These are phyloP conservation scores for Osmerus eperlanus DNA, from an alignment of 2,113 vertebrate genomes.

Conservation along the genomic window DNA sequence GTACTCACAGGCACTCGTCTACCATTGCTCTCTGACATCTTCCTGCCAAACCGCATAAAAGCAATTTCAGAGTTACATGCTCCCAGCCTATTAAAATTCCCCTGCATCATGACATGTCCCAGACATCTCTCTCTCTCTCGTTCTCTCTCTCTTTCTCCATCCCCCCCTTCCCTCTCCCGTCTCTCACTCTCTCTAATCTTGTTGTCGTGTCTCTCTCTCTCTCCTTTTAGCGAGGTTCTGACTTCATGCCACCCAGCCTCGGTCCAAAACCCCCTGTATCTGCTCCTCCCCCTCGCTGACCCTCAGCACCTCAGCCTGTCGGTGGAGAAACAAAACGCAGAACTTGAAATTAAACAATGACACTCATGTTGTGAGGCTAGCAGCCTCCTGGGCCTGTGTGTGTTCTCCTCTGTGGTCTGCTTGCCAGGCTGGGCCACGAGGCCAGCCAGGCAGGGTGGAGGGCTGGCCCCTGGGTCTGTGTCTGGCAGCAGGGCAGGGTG, in stretches of 20 bases:
- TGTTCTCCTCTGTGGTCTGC: neutral
- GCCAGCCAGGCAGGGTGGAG: neutral
- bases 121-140: conserved; percentile 3
- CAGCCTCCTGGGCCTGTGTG: neutral
- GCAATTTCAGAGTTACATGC: conserved; percentile 68
- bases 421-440: neutral
- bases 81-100: conserved; percentile 60
- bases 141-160: neutral
- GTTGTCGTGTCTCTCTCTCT: too few relatives aligned
- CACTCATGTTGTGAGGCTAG: too few relatives aligned
- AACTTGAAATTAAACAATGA: too few relatives aligned
- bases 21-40: conserved; percentile 65
- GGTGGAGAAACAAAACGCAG: too few relatives aligned
- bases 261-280: too few relatives aligned
- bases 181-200: neutral
- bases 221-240: too few relatives aligned
- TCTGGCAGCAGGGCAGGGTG: too few relatives aligned
- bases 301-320: too few relatives aligned
- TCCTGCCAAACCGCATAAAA: conserved; percentile 71
- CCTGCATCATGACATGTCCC: conserved; percentile 25
- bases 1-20: conserved; percentile 69
- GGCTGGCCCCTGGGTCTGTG: conserved; percentile 1
- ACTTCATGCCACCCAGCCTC: too few relatives aligned
- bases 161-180: neutral
- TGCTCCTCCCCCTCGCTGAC: too few relatives aligned